phyloP scores from a whole-genome alignment of 1,140 invertebrate species.

The Hormaphis cornu region DNA sequence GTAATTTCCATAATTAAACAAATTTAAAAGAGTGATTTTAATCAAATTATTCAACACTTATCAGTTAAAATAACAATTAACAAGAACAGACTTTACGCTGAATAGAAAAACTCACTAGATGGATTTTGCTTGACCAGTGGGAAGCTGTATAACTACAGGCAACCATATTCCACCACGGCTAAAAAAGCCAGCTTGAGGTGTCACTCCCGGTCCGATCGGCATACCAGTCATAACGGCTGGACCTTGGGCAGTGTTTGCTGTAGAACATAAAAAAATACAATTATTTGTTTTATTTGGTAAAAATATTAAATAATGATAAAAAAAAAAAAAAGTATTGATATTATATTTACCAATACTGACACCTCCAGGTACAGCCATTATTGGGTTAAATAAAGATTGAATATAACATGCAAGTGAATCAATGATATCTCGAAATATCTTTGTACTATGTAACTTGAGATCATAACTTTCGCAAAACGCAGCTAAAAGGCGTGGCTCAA shows the following conservation, averaged over 20 bases:
- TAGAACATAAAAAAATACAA: constrained; percentile 35
- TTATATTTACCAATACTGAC: no score
- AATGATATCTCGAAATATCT: constrained; percentile 90
- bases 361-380: background rate
- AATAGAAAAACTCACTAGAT: constrained; percentile 87
- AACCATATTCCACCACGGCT: constrained; percentile 86
- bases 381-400: constrained; percentile 68
- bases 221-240: constrained; percentile 57
- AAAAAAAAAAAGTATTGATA: background rate
- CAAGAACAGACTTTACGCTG: no score
- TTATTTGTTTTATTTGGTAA: background rate
- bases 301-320: background rate
- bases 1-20: background rate
- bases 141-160: constrained; percentile 72
- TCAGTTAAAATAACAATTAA: no score
- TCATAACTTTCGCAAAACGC: constrained; percentile 92
- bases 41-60: no score
- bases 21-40: background rate
- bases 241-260: constrained; percentile 44
- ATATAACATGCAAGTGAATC: constrained; percentile 89
- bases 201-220: constrained; percentile 64
- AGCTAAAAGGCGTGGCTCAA: constrained; percentile 76
- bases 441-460: constrained; percentile 82
- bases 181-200: constrained; percentile 83
- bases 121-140: constrained; percentile 75